Percentiles rank a stretch among this genome's conserved stretches.
phyloP scores from a whole-genome alignment of 2,797 vertebrate species.

The Thalassophryne amazonica region DNA sequence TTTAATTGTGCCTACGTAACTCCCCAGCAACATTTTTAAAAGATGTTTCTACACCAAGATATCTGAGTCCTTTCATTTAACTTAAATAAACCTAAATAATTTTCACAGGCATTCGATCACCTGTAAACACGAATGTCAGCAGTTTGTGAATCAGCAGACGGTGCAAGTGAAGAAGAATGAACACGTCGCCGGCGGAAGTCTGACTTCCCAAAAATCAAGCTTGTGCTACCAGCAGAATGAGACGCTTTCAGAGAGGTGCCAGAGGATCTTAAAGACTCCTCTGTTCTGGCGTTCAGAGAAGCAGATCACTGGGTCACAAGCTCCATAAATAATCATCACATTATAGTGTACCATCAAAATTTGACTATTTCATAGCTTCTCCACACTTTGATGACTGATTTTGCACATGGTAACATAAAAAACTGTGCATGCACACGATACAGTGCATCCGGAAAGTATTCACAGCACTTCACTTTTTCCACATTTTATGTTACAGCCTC shows the following conservation, averaged over 20 bases:
- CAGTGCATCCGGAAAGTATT: too few species aligned
- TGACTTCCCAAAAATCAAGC: constrained; percentile 26
- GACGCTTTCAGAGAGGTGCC: constrained; percentile 26
- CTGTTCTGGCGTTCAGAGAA: constrained; percentile 25
- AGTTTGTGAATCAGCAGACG: constrained; percentile 9
- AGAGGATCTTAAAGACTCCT: constrained; percentile 40
- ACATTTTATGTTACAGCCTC: too few species aligned
- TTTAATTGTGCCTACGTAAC: too few species aligned
- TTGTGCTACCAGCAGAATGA: constrained; percentile 38
- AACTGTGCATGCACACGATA: constrained; percentile 56
- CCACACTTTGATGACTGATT: constrained; percentile 52
- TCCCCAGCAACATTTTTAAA: too few species aligned
- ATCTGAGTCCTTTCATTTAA: too few species aligned
- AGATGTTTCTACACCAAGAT: too few species aligned
- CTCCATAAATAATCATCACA: constrained; percentile 25
- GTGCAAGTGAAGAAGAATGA: constrained; percentile 9
- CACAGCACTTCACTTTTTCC: too few species aligned
- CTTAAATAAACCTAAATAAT: constrained; percentile 1
- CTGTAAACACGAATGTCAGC: constrained; percentile 13
- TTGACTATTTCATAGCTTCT: constrained; percentile 38
- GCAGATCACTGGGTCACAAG: constrained; percentile 29
- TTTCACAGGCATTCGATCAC: constrained; percentile 23
- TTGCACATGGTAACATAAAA: constrained; percentile 57
- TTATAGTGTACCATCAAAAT: constrained; percentile 17
- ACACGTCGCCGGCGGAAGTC: constrained; percentile 1